Conservation (phyloP, 1,140 invertebrate genomes). For the Heliconius himera region DNA sequence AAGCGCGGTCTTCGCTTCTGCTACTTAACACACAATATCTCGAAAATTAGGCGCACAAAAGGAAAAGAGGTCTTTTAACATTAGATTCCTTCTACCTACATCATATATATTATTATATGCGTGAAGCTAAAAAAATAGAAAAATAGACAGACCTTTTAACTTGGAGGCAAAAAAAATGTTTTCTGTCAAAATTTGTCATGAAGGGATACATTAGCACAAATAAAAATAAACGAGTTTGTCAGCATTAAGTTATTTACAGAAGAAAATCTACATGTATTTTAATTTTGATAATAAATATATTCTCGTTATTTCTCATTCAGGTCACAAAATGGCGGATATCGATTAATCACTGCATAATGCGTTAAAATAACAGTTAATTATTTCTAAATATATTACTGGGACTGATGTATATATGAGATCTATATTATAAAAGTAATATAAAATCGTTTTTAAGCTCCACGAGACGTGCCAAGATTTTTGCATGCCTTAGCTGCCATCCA, state of each 20-base stretch:
- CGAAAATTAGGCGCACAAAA: no score
- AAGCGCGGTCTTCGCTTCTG: no score
- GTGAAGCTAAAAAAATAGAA: no score
- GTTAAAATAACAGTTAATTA: conserved; percentile 16
- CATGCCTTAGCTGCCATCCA: neutral
- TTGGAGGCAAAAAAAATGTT: no score
- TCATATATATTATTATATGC: no score
- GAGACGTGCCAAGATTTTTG: conserved; percentile 6
- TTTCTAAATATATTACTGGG: neutral
- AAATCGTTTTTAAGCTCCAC: conserved; percentile 7
- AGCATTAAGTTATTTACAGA: neutral
- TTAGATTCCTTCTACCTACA: no score
- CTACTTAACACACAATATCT: no score
- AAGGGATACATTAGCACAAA: no score
- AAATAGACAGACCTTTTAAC: no score
- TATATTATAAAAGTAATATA: conserved; percentile 12
- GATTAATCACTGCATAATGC: conserved; percentile 2
- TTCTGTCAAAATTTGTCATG: no score
- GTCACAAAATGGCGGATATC: neutral
- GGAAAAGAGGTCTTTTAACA: no score
- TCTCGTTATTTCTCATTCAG: neutral
- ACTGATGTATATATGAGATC: conserved; percentile 4
- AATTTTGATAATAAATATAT: neutral
- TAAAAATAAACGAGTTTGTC: neutral
- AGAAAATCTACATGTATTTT: neutral